These are phyloP conservation scores for Cephus sareptanus DNA, from an alignment of 2,888 invertebrate species.

Conservation along the genomic window DNA sequence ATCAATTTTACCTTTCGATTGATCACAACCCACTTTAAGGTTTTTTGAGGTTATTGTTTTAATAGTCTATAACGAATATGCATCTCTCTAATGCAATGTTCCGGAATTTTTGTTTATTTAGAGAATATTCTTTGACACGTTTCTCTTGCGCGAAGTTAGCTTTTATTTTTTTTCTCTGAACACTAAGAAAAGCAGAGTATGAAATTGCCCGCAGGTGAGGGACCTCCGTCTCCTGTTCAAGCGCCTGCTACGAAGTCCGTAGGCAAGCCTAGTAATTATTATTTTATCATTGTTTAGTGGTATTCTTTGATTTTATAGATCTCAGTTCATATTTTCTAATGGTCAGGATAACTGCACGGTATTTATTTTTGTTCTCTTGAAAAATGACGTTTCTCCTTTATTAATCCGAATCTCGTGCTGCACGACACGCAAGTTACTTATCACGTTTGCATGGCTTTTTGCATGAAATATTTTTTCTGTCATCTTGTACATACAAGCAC, in stretches of 20 bases:
- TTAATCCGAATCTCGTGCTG: not conserved
- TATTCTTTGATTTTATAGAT: constrained; percentile 28
- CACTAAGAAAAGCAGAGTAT: constrained; percentile 22
- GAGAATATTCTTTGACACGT: not conserved
- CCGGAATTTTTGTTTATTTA: not conserved
- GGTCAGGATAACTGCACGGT: not conserved
- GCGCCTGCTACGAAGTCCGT: constrained; percentile 55
- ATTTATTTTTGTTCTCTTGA: not conserved
- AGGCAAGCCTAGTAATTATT: constrained; percentile 61
- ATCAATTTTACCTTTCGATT: not conserved
- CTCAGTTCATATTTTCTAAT: not conserved
- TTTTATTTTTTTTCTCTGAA: not conserved
- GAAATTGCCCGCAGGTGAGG: constrained; percentile 55
- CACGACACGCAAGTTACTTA: not conserved
- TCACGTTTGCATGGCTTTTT: not conserved
- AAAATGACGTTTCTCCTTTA: not conserved
- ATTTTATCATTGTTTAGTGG: constrained; percentile 34
- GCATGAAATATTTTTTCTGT: not conserved
- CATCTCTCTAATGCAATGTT: not conserved
- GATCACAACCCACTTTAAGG: not conserved
- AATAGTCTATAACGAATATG: not conserved
- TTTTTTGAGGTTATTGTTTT: not conserved
- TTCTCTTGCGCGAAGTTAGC: not conserved
- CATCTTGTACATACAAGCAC: not conserved
- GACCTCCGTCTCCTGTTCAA: constrained; percentile 53